These are phyloP conservation scores for Alouatta palliata DNA, from an alignment of 2,113 vertebrate genomes.

Conservation along the genomic window DNA sequence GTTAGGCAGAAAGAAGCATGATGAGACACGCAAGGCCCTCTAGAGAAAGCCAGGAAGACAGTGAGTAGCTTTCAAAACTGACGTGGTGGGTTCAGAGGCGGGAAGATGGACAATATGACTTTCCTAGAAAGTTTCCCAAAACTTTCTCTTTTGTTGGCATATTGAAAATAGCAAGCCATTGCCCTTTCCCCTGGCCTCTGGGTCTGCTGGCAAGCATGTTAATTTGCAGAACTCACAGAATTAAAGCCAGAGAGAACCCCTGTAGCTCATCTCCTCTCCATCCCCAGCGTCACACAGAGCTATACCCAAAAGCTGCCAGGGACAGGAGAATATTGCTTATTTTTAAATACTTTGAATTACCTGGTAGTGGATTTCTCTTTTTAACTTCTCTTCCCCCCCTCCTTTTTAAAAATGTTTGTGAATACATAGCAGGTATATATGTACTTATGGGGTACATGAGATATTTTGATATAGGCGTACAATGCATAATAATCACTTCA, in stretches of 20 bases:
- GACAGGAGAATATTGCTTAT: not conserved
- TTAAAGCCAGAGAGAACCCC: not conserved
- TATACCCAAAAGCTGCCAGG: not conserved
- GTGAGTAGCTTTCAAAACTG: not conserved
- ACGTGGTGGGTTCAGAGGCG: not conserved
- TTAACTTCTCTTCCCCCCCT: no score
- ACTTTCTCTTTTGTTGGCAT: not conserved
- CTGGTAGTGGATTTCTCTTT: not conserved
- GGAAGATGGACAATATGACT: not conserved
- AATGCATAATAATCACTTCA: no score
- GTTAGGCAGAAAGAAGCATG: not conserved
- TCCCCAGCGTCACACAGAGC: not conserved
- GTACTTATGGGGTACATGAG: no score
- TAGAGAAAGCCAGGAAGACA: not conserved
- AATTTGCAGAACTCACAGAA: rapidly evolving
- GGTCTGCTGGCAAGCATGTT: not conserved
- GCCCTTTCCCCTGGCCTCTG: rapidly evolving
- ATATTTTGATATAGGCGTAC: no score
- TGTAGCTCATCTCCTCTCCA: not conserved
- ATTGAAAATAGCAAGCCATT: not conserved
- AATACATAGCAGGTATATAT: no score
- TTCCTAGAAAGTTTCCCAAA: not conserved
- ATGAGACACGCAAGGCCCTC: rapidly evolving
- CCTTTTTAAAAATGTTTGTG: no score
- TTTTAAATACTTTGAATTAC: not conserved